Evolutionary conservation across 2,113 vertebrate genomes (phyloP).

Genomic region (Campylorhamphus procurvoides): DNA sequence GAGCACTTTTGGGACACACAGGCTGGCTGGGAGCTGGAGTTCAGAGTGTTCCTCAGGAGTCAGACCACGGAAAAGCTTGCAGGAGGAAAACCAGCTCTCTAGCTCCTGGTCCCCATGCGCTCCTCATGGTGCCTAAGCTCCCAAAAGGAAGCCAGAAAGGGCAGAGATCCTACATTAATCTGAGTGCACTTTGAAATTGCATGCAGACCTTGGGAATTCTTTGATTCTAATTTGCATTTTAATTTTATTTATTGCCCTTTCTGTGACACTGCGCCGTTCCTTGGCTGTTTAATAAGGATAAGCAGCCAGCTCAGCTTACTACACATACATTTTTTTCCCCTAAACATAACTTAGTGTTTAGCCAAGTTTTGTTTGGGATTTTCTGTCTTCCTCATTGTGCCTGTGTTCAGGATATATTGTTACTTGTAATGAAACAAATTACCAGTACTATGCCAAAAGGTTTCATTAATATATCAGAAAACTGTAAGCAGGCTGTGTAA

Average conservation of each 20-base stretch:
- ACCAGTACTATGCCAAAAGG: background rate
- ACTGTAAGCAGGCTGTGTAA: background rate
- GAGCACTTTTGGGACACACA: background rate
- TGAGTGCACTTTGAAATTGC: background rate
- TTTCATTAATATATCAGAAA: background rate
- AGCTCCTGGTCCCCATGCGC: background rate
- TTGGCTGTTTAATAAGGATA: background rate
- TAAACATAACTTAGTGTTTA: background rate
- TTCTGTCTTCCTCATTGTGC: background rate
- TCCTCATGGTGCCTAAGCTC: fast-evolving
- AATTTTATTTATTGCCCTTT: background rate
- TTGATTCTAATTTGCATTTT: background rate
- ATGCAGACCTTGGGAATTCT: background rate
- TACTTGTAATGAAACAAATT: background rate
- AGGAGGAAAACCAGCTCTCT: background rate
- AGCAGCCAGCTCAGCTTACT: background rate
- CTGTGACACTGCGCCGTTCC: background rate
- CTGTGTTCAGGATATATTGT: background rate
- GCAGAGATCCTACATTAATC: background rate
- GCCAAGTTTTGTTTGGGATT: background rate
- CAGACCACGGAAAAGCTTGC: background rate
- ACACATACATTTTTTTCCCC: background rate
- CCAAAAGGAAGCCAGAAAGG: background rate
- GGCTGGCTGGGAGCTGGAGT: background rate
- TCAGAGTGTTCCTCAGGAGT: background rate